Evolutionary conservation across 2,113 vertebrate species (phyloP), one percentile per base, ranked within the genome.

Genomic region (Potamarius usumacintae): DNA sequence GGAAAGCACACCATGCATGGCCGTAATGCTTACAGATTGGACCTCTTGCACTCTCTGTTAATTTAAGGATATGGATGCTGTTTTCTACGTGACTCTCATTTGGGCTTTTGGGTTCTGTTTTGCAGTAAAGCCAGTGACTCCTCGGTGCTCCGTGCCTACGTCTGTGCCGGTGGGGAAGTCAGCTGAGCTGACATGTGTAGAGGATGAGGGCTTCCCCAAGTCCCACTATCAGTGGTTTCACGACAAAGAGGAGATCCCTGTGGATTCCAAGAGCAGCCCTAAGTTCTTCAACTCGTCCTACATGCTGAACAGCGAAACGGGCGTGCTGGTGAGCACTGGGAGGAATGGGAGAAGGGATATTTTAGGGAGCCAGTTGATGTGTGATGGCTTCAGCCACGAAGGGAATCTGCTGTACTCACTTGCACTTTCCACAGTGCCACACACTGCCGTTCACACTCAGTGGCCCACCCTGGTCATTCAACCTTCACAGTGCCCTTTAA

Each of bases 181-280:
- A 0, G 97, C 98, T 0, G 96, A 96, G 52, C 96, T 99, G 27
- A 94, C 95, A 77, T 99, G 98, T 77, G 92, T 96, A 25, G 98
- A 99, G 92, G 94, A 95, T 0, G 97, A 99, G 90, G 98, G 98
- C 5, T 96, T 95, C 92, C 98, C 98, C 0, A 96, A 95, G 76
- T 97, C 98, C 1, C 94, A 95, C 2, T 99, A 99, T 93, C 96
- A 96, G 92, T 99, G 98, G 98, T 99, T 99, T 92, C 97, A 96
- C 90, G 97, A 97, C 85, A 92, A 93, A 0, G 95, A 97, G 4
- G 95, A 96, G 2, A 89, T 99, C 22, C 96, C 98, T 0, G 90
- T 93, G 0, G 97, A 99, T 87, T 94, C 94, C 0, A 98, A 96
- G 91, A 92, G 94, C 83, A 97, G 94, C 87, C 88, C 89, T 79